Evolutionary conservation across 2,888 invertebrate genomes (phyloP).

Genomic region (Mactromeris polynyma): DNA sequence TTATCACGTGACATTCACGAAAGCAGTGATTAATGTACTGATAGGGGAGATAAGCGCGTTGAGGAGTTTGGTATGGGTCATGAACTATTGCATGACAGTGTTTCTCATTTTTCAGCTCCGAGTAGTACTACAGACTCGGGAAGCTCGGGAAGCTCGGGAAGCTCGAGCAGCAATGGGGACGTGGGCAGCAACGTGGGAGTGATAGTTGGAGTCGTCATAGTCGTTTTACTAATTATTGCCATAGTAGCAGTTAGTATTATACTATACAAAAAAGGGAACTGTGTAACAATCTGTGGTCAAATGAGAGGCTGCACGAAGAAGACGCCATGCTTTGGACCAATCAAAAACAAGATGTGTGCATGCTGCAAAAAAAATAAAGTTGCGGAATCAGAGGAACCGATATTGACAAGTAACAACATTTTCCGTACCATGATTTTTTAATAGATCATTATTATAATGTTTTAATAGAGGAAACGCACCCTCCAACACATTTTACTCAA

Average conservation of each 20-base stretch:
- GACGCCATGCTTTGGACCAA: constrained; percentile 15
- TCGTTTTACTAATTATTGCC: constrained; percentile 45
- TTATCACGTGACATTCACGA: no score
- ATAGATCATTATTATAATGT: no score
- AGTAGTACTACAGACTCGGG: not conserved
- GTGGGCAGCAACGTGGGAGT: constrained; percentile 7
- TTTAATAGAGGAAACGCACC: no score
- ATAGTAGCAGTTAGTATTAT: constrained; percentile 36
- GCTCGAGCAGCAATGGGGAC: not conserved
- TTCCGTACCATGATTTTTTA: not conserved
- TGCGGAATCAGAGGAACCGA: constrained; percentile 46
- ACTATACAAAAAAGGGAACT: constrained; percentile 32
- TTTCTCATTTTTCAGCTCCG: not conserved
- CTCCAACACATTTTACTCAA: no score
- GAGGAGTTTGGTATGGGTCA: no score
- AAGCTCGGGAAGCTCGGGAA: not conserved
- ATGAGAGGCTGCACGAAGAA: constrained; percentile 11
- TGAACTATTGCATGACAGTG: no score
- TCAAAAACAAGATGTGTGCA: constrained; percentile 23
- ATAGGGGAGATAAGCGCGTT: no score
- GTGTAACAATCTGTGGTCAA: not conserved
- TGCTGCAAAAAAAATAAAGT: constrained; percentile 52
- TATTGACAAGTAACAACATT: constrained; percentile 33
- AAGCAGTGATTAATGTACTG: no score
- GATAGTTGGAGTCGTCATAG: constrained; percentile 46